Percentiles rank a stretch among this genome's conserved stretches.
Evolutionary conservation across 1,140 invertebrate genomes (phyloP).

Genomic region (Lamellibrachia luymesi): DNA sequence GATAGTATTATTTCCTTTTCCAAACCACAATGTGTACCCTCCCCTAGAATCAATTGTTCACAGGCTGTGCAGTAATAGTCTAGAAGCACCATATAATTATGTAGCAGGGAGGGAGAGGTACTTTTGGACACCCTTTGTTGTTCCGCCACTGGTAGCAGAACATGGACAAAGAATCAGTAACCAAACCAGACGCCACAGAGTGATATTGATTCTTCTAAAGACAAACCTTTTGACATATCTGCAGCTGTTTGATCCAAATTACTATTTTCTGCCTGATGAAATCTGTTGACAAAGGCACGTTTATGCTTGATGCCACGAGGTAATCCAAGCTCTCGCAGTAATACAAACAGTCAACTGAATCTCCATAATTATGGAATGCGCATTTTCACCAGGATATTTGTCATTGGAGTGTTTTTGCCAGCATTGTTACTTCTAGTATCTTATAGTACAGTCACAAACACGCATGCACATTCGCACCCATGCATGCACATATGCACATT

Average conservation of each 20-base stretch:
- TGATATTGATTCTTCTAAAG: neutral
- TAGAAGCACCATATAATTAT: neutral
- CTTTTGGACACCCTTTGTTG: neutral
- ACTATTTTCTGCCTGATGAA: neutral
- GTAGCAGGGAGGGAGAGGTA: neutral
- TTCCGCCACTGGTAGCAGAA: neutral
- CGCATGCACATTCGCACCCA: too few species aligned
- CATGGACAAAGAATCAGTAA: neutral
- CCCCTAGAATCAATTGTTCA: neutral
- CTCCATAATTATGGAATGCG: neutral
- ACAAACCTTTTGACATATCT: neutral
- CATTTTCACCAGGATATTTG: neutral
- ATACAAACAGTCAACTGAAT: neutral
- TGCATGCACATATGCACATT: too few species aligned
- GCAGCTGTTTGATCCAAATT: neutral
- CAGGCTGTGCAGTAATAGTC: neutral
- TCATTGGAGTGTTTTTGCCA: too few species aligned
- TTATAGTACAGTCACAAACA: too few species aligned
- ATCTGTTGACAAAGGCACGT: neutral
- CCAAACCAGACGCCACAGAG: neutral
- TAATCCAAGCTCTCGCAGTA: neutral
- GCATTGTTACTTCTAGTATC: too few species aligned
- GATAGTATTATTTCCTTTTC: neutral
- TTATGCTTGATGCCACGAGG: too few species aligned
- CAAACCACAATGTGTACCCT: neutral